phyloP scores from a whole-genome alignment of 2,113 vertebrate species.

The Sceloporus tristichus region DNA sequence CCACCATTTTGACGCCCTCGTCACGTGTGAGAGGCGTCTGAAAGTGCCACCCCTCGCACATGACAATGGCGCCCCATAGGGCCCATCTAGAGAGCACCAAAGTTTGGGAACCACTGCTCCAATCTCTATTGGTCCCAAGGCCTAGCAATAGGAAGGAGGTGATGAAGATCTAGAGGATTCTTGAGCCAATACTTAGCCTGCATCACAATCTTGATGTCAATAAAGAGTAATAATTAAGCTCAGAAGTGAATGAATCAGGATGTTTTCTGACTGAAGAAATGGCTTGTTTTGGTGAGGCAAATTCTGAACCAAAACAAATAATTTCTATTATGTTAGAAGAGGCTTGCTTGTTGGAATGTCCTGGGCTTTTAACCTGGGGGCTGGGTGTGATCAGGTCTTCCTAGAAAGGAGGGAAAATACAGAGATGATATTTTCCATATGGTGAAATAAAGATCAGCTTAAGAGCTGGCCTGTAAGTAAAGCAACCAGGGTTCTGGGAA shows the following conservation, averaged over 20 bases:
- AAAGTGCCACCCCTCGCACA: no score
- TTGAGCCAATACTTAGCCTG: neutral
- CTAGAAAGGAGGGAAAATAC: neutral
- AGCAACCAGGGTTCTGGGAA: no score
- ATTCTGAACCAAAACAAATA: neutral
- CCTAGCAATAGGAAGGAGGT: no score
- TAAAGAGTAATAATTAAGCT: neutral
- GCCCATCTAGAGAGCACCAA: no score
- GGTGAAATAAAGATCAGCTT: neutral
- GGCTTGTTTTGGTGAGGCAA: neutral
- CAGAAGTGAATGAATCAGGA: neutral
- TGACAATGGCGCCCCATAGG: no score
- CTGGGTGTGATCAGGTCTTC: neutral
- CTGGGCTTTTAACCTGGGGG: neutral
- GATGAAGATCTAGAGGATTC: neutral
- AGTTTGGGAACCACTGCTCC: no score
- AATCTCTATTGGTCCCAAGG: neutral
- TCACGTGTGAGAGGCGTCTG: no score
- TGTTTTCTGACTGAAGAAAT: neutral
- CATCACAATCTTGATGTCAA: neutral
- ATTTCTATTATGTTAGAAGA: neutral
- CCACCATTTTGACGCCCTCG: no score
- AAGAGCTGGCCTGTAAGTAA: neutral
- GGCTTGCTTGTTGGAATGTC: neutral
- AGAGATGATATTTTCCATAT: neutral